Evolutionary conservation across 1,140 invertebrate genomes (phyloP), one percentile per base, ranked within the genome.

Genomic region (Bombus impatiens): DNA sequence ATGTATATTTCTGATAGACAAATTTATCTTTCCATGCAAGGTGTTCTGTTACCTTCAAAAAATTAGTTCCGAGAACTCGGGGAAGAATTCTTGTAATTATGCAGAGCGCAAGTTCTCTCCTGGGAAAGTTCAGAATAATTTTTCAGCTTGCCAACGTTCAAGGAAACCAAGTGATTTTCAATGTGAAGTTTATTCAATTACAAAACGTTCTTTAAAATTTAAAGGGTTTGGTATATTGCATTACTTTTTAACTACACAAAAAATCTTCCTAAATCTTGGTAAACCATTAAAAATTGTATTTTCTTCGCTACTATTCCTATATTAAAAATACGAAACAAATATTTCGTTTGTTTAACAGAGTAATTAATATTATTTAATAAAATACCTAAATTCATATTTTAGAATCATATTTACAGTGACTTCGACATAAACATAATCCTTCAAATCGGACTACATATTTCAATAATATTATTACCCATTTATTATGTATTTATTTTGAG

Each of bases 41-140:
- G 18, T 42, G 40, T n/a, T 62, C 5, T 4, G 2, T 65, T 65
- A 32, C 22, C 5, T 22, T 65, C 22, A 10, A 65, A 32, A 40
- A 40, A 32, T 59, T 40, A n/a, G 28, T 40, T 13, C 5, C 13
- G 3, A 37, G 13, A 78, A 42, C 44, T 37, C 25, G 8, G 18
- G 1, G 4, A 42, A 44, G 40, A 78, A 44, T 74, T n/a, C 47
- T 67, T 44, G n/a, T n/a, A 78, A 78, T 78, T 78, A 68, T 68
- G 25, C 32, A 35, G 22, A 35, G 32, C 8, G 44, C 32, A 68
- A 68, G 42, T 79, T 68, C 28, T 28, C 13, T 5, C 9, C 25
- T 42, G n/a, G 22, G 15, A 12, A 80, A 70, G 32, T 80, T 53
- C 3, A 2, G 8, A 80, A 68, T 32, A 68, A 70, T 53, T 68